Percentiles rank a stretch among this genome's conserved stretches.
phyloP scores from a whole-genome alignment of 2,113 vertebrate genomes.

The Eubucco bourcierii region DNA sequence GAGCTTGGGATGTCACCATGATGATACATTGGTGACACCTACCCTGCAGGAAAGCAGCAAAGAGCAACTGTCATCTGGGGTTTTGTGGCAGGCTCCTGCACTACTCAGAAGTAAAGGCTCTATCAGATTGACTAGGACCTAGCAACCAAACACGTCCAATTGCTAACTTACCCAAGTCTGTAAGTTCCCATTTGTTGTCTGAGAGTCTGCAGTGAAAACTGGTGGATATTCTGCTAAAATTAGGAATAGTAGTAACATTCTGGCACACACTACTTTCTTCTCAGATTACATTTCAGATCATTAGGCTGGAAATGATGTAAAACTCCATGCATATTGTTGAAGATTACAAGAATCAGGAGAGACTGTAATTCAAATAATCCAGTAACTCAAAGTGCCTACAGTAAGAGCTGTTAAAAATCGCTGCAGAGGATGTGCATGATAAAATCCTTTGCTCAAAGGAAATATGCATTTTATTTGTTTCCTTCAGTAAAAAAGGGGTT shows the following conservation, averaged over 20 bases:
- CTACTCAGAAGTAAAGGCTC: not conserved
- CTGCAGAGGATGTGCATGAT: not conserved
- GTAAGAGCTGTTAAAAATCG: not conserved
- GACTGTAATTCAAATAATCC: not conserved
- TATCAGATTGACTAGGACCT: not conserved
- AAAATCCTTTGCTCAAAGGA: not conserved
- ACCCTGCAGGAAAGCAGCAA: not conserved
- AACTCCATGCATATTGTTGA: not conserved
- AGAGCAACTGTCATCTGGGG: rapidly evolving
- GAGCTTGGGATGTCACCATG: rapidly evolving
- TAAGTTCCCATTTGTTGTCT: not conserved
- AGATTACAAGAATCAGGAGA: not conserved
- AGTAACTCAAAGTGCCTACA: not conserved
- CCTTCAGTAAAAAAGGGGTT: not conserved
- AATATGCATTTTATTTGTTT: not conserved
- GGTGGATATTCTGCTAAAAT: not conserved
- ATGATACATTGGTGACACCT: rapidly evolving
- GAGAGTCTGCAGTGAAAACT: not conserved
- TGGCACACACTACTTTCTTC: not conserved
- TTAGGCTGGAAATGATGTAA: not conserved
- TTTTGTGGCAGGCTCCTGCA: not conserved
- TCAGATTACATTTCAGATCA: not conserved
- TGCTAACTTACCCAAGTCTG: not conserved
- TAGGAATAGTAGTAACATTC: not conserved
- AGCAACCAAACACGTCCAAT: not conserved